Evolutionary conservation across 2,888 invertebrate species (phyloP).

Genomic region (Mycogona germanica): DNA sequence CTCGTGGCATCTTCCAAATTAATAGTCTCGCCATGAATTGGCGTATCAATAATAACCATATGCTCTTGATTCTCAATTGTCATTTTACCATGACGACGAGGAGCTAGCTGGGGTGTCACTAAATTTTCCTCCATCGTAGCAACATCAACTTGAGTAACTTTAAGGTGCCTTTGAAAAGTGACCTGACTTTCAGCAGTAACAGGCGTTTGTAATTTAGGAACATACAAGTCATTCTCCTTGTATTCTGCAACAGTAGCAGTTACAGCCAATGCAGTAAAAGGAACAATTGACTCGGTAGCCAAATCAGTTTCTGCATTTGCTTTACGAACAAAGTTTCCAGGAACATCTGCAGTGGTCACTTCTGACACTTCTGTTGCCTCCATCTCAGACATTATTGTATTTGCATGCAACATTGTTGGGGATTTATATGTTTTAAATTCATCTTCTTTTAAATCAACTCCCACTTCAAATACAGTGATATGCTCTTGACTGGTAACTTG

Average conservation of each 20-base stretch:
- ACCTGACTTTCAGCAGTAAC: slow-evolving; percentile 26
- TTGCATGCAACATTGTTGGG: slow-evolving; percentile 11
- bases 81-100: slow-evolving; percentile 15
- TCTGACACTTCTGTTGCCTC: slow-evolving; percentile 17
- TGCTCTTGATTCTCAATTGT: slow-evolving; percentile 17
- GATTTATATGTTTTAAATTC: slow-evolving; percentile 1
- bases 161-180: slow-evolving; percentile 47
- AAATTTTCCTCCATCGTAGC: slow-evolving; percentile 43
- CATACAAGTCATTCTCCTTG: slow-evolving; percentile 21
- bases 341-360: slow-evolving; percentile 15
- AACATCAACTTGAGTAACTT: slow-evolving; percentile 47
- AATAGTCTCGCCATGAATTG: background rate
- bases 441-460: slow-evolving; percentile 12
- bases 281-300: slow-evolving; percentile 9
- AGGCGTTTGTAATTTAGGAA: slow-evolving; percentile 18
- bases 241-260: slow-evolving; percentile 4
- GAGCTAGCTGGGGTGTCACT: slow-evolving; percentile 14
- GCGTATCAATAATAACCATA: slow-evolving; percentile 9
- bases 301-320: slow-evolving; percentile 8
- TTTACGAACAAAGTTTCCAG: slow-evolving; percentile 12
- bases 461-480: slow-evolving; percentile 20
- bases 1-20: background rate
- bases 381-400: slow-evolving; percentile 7
- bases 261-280: slow-evolving; percentile 4
- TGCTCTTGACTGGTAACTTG: slow-evolving; percentile 14